phyloP scores from a whole-genome alignment of 2,888 invertebrate genomes.

The Lottia scabra region DNA sequence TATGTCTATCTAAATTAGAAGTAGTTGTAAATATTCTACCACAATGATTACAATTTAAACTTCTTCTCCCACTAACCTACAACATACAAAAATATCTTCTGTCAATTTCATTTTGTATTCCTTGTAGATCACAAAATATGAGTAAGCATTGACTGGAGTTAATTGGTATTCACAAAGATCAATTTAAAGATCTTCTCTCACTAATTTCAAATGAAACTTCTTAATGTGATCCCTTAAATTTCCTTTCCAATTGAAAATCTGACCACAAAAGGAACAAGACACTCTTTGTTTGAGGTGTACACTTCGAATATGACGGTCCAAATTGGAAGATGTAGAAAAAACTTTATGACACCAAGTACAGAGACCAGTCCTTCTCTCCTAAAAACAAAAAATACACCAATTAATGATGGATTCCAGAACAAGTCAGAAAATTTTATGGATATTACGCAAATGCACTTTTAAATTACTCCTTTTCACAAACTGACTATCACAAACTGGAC shows the following conservation, averaged over 20 bases:
- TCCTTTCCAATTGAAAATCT: background rate
- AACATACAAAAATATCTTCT: no score
- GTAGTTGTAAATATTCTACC: background rate
- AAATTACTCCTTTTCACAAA: background rate
- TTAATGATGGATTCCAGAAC: no score
- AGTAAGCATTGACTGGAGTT: no score
- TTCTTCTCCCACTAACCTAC: background rate
- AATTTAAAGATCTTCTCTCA: background rate
- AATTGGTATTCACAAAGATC: no score
- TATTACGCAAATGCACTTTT: background rate
- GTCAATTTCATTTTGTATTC: no score
- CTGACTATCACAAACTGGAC: background rate
- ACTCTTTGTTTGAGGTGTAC: background rate
- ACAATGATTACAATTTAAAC: background rate
- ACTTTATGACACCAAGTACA: background rate
- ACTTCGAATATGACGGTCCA: background rate
- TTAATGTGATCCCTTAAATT: background rate
- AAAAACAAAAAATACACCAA: no score
- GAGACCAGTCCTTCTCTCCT: background rate
- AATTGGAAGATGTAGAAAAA: background rate
- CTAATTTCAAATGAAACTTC: background rate
- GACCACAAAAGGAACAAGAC: background rate
- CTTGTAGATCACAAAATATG: no score
- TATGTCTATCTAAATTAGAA: background rate
- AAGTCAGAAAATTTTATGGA: background rate